Conservation (phyloP, 2,113 vertebrate species). For the Azemiops feae region DNA sequence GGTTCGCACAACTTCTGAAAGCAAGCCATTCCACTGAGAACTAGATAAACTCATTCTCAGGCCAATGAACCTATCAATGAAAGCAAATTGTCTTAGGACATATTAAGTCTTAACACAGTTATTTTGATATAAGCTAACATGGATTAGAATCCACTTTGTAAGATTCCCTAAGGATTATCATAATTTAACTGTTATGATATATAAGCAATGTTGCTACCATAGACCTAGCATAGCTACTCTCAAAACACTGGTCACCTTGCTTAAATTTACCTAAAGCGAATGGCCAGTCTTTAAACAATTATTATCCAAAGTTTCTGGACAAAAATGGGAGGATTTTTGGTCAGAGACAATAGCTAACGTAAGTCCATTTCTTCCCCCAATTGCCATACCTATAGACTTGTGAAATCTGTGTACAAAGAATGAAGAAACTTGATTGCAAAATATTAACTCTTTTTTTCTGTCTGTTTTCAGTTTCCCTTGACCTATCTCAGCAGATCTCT, state of each 20-base stretch:
- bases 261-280: not conserved
- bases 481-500: slow-evolving; percentile 31
- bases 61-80: not conserved
- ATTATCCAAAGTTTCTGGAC: not conserved
- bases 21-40: not conserved
- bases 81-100: not conserved
- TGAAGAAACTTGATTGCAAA: slow-evolving; percentile 22
- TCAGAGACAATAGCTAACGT: not conserved
- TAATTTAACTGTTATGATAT: not conserved
- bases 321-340: not conserved
- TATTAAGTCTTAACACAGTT: not conserved
- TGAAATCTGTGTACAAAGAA: slow-evolving; percentile 45
- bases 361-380: not conserved
- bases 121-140: too few species aligned
- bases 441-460: not conserved
- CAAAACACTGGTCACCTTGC: not conserved
- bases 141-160: not conserved
- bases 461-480: slow-evolving; percentile 29
- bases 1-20: not conserved
- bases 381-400: slow-evolving; percentile 2
- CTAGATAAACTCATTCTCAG: not conserved
- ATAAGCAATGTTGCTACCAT: not conserved
- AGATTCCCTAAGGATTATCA: not conserved
- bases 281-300: not conserved
- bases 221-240: not conserved